Conservation (phyloP, 2,113 vertebrate genomes). For the Macquaria ambigua region DNA sequence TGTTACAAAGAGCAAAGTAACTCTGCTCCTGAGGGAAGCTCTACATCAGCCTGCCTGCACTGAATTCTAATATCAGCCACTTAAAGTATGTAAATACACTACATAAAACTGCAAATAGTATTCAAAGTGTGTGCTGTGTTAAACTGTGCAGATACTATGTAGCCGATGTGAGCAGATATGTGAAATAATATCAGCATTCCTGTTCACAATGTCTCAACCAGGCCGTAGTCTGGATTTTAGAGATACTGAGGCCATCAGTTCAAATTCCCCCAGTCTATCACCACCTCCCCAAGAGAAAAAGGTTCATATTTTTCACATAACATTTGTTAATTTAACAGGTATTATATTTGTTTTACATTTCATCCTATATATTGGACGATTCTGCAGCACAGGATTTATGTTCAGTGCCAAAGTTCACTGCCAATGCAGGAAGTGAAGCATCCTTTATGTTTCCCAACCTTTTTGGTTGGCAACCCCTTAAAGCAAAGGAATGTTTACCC, state of each 20-base stretch:
- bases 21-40: slow-evolving; percentile 69
- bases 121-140: slow-evolving; percentile 20
- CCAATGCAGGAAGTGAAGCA: neutral
- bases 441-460: neutral
- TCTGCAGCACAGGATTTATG: neutral
- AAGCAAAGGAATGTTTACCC: neutral
- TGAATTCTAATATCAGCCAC: slow-evolving; percentile 66
- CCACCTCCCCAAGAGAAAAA: neutral
- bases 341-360: neutral
- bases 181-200: slow-evolving; percentile 17
- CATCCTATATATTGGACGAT: neutral
- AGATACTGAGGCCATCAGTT: neutral
- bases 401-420: neutral
- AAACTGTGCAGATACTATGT: slow-evolving; percentile 16
- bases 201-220: neutral
- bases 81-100: slow-evolving; percentile 66
- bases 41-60: slow-evolving; percentile 63
- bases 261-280: neutral
- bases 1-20: slow-evolving; percentile 72
- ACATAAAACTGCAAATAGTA: slow-evolving; percentile 41
- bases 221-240: neutral
- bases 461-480: neutral
- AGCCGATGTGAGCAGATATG: neutral
- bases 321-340: neutral
- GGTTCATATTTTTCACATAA: neutral